A percentile compares a stretch with the other conserved stretches of the same genome.
Conservation (phyloP, 2,113 vertebrate species). For the Eubucco bourcierii region DNA sequence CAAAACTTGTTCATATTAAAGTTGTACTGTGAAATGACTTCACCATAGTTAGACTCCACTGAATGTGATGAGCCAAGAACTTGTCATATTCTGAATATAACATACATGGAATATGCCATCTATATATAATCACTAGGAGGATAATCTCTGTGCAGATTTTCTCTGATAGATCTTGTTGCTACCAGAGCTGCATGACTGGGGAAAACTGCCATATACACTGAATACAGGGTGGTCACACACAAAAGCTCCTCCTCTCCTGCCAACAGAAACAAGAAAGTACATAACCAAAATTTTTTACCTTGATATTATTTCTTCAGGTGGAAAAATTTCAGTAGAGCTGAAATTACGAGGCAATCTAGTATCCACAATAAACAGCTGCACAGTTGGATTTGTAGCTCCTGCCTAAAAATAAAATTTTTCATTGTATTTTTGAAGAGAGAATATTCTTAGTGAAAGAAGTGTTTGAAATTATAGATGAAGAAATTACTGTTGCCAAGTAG, state of each 20-base stretch:
- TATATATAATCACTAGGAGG: conserved; percentile 66
- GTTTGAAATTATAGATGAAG: not conserved
- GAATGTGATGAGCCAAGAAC: conserved; percentile 65
- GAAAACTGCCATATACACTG: conserved; percentile 11
- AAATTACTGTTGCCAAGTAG: not conserved
- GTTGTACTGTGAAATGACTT: conserved; percentile 69
- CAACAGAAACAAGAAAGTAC: not conserved
- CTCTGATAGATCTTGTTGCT: conserved; percentile 64
- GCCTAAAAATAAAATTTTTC: conserved; percentile 69
- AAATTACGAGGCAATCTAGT: not conserved
- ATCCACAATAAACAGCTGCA: conserved; percentile 74
- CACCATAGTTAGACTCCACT: conserved; percentile 68
- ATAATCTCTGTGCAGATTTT: conserved; percentile 70
- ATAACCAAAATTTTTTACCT: conserved; percentile 65
- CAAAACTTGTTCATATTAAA: conserved; percentile 69
- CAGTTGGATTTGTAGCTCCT: conserved; percentile 79
- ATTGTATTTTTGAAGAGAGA: conserved; percentile 18
- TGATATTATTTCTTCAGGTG: conserved; percentile 63
- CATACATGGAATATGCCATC: conserved; percentile 66
- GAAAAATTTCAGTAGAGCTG: conserved; percentile 8
- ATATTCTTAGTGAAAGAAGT: not conserved
- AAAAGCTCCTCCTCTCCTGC: conserved; percentile 16
- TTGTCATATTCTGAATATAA: conserved; percentile 70
- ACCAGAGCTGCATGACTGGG: not conserved
- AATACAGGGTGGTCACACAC: not conserved